A percentile compares a stretch with the other conserved stretches of the same genome.
These are phyloP conservation scores for Prionailurus bengalensis DNA, from an alignment of 2,113 vertebrate genomes.

Conservation along the genomic window DNA sequence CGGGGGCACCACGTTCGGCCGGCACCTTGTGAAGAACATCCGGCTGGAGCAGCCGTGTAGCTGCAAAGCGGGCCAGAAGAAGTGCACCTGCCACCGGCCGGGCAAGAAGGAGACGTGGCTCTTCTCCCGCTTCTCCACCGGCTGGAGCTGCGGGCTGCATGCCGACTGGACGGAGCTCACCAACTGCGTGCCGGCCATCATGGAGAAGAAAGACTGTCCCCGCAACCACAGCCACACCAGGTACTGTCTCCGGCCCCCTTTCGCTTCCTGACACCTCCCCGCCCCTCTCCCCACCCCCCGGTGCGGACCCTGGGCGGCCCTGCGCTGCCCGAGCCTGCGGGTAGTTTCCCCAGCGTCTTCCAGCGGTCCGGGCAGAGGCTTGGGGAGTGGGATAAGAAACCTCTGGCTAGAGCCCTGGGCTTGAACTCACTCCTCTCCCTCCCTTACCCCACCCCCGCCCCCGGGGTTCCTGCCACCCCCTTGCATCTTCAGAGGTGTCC, in stretches of 20 bases:
- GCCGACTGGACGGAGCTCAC: slow-evolving; percentile 97
- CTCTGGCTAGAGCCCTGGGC: not conserved
- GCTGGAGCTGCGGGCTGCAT: slow-evolving; percentile 97
- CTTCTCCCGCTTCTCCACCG: slow-evolving; percentile 96
- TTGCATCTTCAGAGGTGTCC: not conserved
- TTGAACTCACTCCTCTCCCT: not conserved
- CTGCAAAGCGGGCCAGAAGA: slow-evolving; percentile 98
- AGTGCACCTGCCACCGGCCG: slow-evolving; percentile 97
- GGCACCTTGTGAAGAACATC: slow-evolving; percentile 98
- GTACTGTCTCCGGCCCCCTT: slow-evolving; percentile 72
- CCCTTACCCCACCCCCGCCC: not conserved
- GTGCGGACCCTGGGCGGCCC: not conserved
- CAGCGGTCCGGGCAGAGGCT: not conserved
- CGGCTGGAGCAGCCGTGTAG: slow-evolving; percentile 97
- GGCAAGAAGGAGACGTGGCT: slow-evolving; percentile 97
- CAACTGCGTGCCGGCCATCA: slow-evolving; percentile 96
- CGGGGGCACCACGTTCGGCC: slow-evolving; percentile 97
- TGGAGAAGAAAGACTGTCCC: slow-evolving; percentile 93
- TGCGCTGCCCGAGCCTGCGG: not conserved
- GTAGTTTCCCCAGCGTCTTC: not conserved
- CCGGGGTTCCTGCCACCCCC: not conserved
- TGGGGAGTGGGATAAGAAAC: not conserved
- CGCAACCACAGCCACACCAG: slow-evolving; percentile 88
- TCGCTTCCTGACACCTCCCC: not conserved
- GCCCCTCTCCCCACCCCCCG: accelerated